These are phyloP conservation scores for Caranx ignobilis DNA, from an alignment of 2,113 vertebrate genomes.

Conservation along the genomic window DNA sequence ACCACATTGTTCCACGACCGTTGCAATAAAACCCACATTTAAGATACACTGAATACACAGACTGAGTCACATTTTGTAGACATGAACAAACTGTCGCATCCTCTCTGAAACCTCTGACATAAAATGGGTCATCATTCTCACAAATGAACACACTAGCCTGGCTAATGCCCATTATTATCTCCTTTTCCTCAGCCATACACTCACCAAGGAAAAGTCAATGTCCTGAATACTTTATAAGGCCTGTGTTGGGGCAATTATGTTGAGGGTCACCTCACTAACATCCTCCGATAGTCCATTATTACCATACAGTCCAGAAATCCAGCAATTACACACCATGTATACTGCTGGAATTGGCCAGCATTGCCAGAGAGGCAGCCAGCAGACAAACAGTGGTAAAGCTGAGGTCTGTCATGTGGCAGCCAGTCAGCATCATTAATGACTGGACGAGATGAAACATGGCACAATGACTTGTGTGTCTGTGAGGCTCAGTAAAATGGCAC, in stretches of 20 bases:
- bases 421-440: conserved; percentile 54
- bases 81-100: conserved; percentile 41
- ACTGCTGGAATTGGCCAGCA: conserved; percentile 43
- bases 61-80: conserved; percentile 45
- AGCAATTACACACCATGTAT: conserved; percentile 44
- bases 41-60: conserved; percentile 34
- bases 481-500: conserved; percentile 59
- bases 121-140: conserved; percentile 54
- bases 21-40: conserved; percentile 58
- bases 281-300: conserved; percentile 50
- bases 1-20: conserved; percentile 36
- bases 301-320: conserved; percentile 27
- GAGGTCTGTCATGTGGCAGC: conserved; percentile 51
- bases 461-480: conserved; percentile 51
- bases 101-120: conserved; percentile 57
- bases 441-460: conserved; percentile 60
- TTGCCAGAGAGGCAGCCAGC: conserved; percentile 21
- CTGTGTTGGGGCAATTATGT: conserved; percentile 55
- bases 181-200: conserved; percentile 38
- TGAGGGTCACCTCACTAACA: conserved; percentile 60
- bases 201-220: conserved; percentile 67
- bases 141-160: conserved; percentile 60
- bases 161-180: conserved; percentile 67
- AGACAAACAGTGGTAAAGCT: conserved; percentile 50
- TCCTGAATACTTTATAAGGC: conserved; percentile 67